Conservation (phyloP, 2,888 invertebrate species). For the Hirtodrosophila cameraria region DNA sequence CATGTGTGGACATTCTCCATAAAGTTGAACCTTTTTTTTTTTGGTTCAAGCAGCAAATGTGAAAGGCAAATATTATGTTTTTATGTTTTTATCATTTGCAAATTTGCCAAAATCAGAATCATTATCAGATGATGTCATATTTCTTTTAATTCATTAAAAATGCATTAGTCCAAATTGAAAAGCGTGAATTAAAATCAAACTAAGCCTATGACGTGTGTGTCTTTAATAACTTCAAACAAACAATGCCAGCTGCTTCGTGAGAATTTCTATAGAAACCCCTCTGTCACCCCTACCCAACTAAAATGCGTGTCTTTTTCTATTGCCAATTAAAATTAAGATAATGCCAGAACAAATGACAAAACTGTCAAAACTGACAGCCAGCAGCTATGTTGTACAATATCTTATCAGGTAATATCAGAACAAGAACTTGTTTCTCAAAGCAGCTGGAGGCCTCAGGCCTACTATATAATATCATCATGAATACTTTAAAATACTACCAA, state of each 20-base stretch:
- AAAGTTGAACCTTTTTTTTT: constrained; percentile 21
- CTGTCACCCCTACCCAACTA: neutral
- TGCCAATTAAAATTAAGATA: constrained; percentile 68
- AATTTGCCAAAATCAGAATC: constrained; percentile 33
- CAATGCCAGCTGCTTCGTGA: constrained; percentile 51
- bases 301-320: constrained; percentile 37
- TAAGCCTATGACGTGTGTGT: constrained; percentile 52
- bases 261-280: constrained; percentile 27
- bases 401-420: constrained; percentile 67
- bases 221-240: constrained; percentile 8
- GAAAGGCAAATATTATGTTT: constrained; percentile 17
- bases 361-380: constrained; percentile 49
- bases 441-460: constrained; percentile 18
- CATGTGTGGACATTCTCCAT: constrained; percentile 15
- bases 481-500: constrained; percentile 7
- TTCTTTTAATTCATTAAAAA: constrained; percentile 60
- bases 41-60: constrained; percentile 21
- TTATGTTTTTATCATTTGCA: constrained; percentile 4
- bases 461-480: constrained; percentile 4
- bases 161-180: constrained; percentile 61
- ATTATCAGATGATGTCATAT: constrained; percentile 53
- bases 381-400: constrained; percentile 20
- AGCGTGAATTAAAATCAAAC: constrained; percentile 49
- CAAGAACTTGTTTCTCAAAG: constrained; percentile 56
- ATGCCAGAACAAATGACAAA: constrained; percentile 64